A percentile compares a stretch with the other conserved stretches of the same genome.
Evolutionary conservation across 2,113 vertebrate genomes (phyloP).

Genomic region (Leucopsar rothschildi): DNA sequence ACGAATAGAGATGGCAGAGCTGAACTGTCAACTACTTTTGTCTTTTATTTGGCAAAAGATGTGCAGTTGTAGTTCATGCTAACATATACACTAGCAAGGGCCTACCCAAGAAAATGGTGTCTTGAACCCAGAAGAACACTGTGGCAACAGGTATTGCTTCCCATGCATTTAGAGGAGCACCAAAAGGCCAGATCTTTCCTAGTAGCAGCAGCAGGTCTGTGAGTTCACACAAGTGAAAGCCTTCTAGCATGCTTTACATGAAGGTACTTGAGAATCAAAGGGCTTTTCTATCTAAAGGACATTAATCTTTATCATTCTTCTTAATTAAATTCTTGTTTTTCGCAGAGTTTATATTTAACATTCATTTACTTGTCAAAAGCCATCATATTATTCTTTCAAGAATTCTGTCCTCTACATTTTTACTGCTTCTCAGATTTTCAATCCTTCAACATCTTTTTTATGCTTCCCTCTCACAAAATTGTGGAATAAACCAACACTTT

Average conservation of each 20-base stretch:
- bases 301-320: not conserved
- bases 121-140: not conserved
- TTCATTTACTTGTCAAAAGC: not conserved
- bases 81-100: not conserved
- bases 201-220: not conserved
- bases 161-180: not conserved
- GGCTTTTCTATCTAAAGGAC: not conserved
- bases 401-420: not conserved
- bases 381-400: not conserved
- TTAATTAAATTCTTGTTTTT: not conserved
- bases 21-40: not conserved
- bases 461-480: not conserved
- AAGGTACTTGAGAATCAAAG: not conserved
- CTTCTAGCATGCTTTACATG: not conserved
- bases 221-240: not conserved
- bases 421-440: not conserved
- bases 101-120: not conserved
- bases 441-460: not conserved
- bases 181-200: not conserved
- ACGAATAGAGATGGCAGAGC: not conserved
- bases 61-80: not conserved
- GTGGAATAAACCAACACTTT: not conserved
- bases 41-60: not conserved
- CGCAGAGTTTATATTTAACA: not conserved
- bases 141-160: not conserved